Conservation (phyloP, 2,888 invertebrate species). For the Plebejus melissa region DNA sequence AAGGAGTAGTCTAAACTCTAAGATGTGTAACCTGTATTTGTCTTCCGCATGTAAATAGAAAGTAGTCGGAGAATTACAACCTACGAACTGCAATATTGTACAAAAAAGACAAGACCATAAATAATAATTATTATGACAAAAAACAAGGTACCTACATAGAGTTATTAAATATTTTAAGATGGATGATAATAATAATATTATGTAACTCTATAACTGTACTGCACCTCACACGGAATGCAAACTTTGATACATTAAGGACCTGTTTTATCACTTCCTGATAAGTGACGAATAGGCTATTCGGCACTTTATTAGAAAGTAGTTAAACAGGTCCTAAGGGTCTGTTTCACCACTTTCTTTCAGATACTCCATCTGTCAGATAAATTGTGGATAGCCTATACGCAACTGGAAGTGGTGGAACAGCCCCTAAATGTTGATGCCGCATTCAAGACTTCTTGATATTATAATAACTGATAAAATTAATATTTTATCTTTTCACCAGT, state of each 20-base stretch:
- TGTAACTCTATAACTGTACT: background rate
- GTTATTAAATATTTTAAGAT: background rate
- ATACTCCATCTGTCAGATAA: too few species aligned
- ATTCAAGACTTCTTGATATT: background rate
- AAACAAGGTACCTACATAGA: background rate
- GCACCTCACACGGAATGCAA: background rate
- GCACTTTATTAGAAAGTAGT: too few species aligned
- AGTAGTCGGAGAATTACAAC: background rate
- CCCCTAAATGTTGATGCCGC: background rate
- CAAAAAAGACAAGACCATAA: background rate
- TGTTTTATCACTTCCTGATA: too few species aligned
- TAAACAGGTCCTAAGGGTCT: too few species aligned
- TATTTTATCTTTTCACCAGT: background rate
- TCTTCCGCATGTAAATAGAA: background rate
- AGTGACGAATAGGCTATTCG: too few species aligned
- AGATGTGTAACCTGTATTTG: background rate
- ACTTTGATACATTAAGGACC: background rate
- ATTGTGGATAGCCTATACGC: too few species aligned
- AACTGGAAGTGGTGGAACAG: too few species aligned
- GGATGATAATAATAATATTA: background rate
- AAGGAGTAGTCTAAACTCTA: too few species aligned
- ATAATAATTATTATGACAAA: background rate
- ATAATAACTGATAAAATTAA: background rate
- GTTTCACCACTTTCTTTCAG: too few species aligned
- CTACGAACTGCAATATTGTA: background rate